Conservation (phyloP, 2,113 vertebrate species). For the Cavia porcellus region DNA sequence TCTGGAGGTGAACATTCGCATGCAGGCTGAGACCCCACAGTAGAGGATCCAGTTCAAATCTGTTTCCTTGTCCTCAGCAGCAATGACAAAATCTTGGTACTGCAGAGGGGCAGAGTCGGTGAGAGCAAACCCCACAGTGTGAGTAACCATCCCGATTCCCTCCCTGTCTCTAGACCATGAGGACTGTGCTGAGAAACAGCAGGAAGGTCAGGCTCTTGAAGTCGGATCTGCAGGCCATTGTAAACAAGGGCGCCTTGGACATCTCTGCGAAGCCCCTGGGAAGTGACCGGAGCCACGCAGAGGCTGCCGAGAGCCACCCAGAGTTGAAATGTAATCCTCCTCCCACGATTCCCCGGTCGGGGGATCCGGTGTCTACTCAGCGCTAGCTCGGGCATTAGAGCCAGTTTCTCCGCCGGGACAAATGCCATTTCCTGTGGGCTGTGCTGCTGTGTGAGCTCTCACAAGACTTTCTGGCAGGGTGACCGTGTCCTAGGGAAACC, state of each 20-base stretch:
- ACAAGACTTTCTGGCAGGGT: neutral
- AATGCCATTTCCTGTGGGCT: neutral
- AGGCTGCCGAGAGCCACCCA: conserved; percentile 65
- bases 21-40: neutral
- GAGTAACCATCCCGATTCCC: conserved; percentile 1
- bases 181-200: conserved; percentile 81
- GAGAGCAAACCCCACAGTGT: conserved; percentile 23
- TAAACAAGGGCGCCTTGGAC: conserved; percentile 75
- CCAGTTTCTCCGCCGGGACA: neutral
- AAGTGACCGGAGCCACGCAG: rapidly evolving
- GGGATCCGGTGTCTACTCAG: neutral
- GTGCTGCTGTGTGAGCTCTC: neutral
- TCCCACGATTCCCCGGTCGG: neutral
- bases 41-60: neutral
- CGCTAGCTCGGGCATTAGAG: rapidly evolving
- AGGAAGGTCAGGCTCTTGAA: conserved; percentile 78
- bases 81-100: neutral
- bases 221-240: conserved; percentile 78
- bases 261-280: conserved; percentile 71
- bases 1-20: neutral
- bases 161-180: conserved; percentile 79
- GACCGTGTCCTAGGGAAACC: too few species aligned
- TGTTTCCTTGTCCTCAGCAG: neutral
- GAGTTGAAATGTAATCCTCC: conserved; percentile 86
- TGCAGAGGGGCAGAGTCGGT: neutral